Conservation (phyloP, 2,113 vertebrate species). For the Bos javanicus region DNA sequence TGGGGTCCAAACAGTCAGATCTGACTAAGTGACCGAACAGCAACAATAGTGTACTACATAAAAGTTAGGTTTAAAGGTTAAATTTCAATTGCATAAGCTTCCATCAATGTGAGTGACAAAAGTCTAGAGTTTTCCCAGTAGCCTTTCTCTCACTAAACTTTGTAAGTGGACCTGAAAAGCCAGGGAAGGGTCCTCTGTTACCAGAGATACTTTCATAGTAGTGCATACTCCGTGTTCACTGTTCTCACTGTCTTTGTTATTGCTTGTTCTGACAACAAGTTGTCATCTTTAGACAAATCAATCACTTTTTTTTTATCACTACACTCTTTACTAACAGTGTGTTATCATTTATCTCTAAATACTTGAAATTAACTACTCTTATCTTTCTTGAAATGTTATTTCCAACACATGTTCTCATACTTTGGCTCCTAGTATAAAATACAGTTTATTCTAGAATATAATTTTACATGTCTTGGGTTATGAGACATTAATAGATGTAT, state of each 20-base stretch:
- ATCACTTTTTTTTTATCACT: background rate
- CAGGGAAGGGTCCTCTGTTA: background rate
- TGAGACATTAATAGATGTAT: background rate
- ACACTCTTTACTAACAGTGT: background rate
- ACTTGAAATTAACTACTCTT: background rate
- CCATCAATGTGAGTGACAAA: background rate
- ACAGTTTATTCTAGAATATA: background rate
- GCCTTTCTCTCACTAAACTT: background rate
- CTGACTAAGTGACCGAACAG: background rate
- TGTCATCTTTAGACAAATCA: background rate
- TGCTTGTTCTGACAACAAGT: background rate
- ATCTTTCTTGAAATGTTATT: background rate
- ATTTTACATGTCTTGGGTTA: background rate
- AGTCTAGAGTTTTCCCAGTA: background rate
- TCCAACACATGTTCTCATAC: background rate
- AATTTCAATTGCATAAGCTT: background rate
- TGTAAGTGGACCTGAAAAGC: background rate
- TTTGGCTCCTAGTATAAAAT: background rate
- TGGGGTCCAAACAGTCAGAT: background rate
- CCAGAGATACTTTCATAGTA: background rate
- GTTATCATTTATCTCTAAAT: background rate
- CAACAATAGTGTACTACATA: background rate
- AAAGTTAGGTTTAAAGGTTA: background rate
- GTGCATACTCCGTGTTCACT: background rate
- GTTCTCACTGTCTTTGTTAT: background rate